These are phyloP conservation scores for Crocodylus rhombifer DNA, from an alignment of 2,797 vertebrate genomes.

Conservation along the genomic window DNA sequence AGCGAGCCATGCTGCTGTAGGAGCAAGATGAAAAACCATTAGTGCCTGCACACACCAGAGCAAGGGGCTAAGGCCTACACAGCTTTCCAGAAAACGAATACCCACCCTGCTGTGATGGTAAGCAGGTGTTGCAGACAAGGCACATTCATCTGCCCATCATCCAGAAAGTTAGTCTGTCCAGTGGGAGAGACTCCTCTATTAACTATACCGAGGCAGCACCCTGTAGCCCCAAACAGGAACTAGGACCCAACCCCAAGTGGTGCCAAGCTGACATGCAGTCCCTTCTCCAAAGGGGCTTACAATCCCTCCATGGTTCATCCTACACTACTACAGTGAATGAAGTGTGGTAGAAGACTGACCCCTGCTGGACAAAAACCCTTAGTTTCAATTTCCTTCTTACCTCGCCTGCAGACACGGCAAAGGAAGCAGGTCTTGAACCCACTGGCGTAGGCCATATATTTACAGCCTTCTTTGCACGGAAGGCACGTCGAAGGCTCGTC, in stretches of 20 bases:
- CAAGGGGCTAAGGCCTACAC: accelerated
- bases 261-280: background rate
- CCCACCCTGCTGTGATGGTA: background rate
- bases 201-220: background rate
- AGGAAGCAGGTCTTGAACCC: accelerated
- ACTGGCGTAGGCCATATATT: background rate
- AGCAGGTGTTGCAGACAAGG: background rate
- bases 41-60: background rate
- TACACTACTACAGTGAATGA: background rate
- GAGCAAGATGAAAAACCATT: too few species aligned
- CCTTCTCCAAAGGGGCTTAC: background rate
- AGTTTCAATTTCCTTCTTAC: background rate
- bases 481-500: background rate
- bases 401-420: background rate
- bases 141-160: background rate
- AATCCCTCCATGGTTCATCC: background rate
- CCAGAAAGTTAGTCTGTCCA: background rate
- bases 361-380: background rate
- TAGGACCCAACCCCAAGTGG: background rate
- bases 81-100: accelerated
- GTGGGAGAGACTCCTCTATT: background rate
- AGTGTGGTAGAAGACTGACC: background rate
- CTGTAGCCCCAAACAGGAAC: background rate
- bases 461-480: background rate
- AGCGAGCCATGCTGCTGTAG: background rate